A percentile compares a stretch with the other conserved stretches of the same genome.
phyloP scores from a whole-genome alignment of 2,113 vertebrate genomes.

The Willisornis vidua region DNA sequence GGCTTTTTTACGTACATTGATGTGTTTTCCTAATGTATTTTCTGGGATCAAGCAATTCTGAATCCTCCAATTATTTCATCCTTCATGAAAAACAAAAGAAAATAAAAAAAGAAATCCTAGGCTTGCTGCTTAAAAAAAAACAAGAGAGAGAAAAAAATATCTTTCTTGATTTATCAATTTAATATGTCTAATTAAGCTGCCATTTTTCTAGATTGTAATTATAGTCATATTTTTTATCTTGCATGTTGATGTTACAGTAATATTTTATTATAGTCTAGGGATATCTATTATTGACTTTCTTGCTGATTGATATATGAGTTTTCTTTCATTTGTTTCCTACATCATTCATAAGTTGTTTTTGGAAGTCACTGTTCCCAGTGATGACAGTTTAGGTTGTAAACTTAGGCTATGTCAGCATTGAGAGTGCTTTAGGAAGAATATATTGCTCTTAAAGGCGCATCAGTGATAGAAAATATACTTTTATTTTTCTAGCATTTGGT shows the following conservation, averaged over 20 bases:
- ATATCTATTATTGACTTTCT: background rate
- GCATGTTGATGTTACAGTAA: background rate
- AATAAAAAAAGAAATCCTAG: background rate
- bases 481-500: background rate
- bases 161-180: background rate
- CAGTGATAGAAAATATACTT: background rate
- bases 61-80: background rate
- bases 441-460: background rate
- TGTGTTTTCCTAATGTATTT: background rate
- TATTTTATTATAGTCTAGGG: background rate
- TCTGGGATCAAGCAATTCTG: background rate
- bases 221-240: background rate
- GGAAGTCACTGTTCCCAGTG: background rate
- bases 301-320: background rate
- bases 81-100: background rate
- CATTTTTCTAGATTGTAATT: background rate
- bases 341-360: background rate
- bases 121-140: background rate
- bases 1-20: background rate
- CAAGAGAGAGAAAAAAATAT: background rate
- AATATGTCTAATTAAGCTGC: background rate
- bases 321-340: background rate
- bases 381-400: background rate
- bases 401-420: background rate
- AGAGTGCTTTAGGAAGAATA: background rate